These are phyloP conservation scores for Bilobella aurantiaca DNA, from an alignment of 1,140 invertebrate genomes.

Conservation along the genomic window DNA sequence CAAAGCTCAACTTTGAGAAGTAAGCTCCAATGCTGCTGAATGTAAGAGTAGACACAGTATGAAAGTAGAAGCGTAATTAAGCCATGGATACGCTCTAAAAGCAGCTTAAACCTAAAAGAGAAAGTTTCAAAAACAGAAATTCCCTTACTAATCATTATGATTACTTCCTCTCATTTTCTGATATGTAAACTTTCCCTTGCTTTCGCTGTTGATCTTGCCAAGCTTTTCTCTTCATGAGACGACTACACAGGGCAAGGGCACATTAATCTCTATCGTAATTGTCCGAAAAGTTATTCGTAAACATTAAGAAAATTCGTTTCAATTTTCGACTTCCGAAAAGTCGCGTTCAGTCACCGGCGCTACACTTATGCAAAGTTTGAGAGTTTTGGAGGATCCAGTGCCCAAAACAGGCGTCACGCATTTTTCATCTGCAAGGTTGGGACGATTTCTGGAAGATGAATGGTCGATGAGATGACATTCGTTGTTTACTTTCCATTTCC, in stretches of 20 bases:
- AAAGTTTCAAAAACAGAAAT: constrained; percentile 35
- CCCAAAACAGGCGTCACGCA: background rate
- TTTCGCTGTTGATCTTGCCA: background rate
- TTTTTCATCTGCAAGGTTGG: background rate
- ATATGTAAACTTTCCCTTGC: background rate
- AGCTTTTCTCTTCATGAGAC: background rate
- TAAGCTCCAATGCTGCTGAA: too few relatives aligned
- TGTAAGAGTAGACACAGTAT: too few relatives aligned
- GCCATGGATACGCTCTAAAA: too few relatives aligned
- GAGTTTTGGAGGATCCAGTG: too few relatives aligned
- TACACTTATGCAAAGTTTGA: background rate
- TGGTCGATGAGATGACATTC: background rate
- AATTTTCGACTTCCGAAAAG: background rate
- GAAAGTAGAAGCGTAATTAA: constrained; percentile 31
- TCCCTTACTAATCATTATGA: background rate
- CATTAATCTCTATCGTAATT: background rate
- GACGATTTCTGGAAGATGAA: background rate
- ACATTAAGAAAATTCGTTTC: background rate
- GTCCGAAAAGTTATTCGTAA: background rate
- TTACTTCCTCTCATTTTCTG: constrained; percentile 1
- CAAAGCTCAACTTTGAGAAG: too few relatives aligned
- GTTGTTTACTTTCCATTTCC: background rate
- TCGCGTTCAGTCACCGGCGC: background rate
- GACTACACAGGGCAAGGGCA: background rate
- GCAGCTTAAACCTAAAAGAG: constrained; percentile 4